Evolutionary conservation across 1,140 invertebrate species (phyloP).

Genomic region (Metopolophium dirhodum): DNA sequence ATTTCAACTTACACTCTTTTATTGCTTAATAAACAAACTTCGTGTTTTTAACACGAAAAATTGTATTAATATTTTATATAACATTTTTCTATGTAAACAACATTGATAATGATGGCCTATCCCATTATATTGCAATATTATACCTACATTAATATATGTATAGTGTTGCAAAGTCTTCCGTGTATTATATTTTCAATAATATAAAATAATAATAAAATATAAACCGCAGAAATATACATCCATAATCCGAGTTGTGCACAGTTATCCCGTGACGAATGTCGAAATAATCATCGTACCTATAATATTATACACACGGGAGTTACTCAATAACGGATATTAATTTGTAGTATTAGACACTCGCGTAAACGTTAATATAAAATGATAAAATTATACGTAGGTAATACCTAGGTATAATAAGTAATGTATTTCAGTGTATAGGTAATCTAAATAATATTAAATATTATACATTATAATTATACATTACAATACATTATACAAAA

Average conservation of each 20-base stretch:
- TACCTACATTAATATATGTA: not conserved
- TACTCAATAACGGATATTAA: not conserved
- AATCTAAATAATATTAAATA: too few species aligned
- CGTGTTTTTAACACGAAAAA: not conserved
- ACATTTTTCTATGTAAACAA: not conserved
- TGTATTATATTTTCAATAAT: not conserved
- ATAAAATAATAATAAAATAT: not conserved
- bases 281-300: not conserved
- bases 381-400: not conserved
- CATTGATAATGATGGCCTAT: not conserved
- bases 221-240: conserved; percentile 22
- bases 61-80: not conserved
- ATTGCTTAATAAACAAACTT: not conserved
- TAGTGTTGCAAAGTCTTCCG: not conserved
- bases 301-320: not conserved
- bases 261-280: not conserved
- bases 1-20: not conserved
- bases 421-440: too few species aligned
- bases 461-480: too few species aligned
- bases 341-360: not conserved
- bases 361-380: not conserved
- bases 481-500: too few species aligned
- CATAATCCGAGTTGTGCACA: not conserved
- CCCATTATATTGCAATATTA: not conserved
- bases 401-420: too few species aligned